A percentile compares a stretch with the other conserved stretches of the same genome.
These are phyloP conservation scores for Brachionus rubens DNA, from an alignment of 1,140 invertebrate species.

Conservation along the genomic window DNA sequence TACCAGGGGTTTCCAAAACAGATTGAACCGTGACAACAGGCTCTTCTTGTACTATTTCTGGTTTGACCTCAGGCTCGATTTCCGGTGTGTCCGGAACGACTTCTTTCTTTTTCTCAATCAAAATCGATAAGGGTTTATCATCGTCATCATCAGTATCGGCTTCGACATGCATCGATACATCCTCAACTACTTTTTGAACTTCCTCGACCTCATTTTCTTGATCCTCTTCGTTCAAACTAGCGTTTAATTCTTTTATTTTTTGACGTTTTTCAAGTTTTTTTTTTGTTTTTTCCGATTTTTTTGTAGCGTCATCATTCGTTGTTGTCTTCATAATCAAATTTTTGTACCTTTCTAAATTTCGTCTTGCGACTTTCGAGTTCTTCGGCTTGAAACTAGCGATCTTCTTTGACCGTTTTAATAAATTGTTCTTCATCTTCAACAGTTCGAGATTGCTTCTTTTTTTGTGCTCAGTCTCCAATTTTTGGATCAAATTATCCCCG, in stretches of 20 bases:
- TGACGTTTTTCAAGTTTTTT: not conserved
- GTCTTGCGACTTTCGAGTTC: not conserved
- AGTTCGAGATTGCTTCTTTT: constrained; percentile 9
- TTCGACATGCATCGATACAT: not conserved
- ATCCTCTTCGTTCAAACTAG: not conserved
- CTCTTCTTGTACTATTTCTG: not conserved
- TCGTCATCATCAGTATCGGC: not conserved
- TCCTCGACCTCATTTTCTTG: not conserved
- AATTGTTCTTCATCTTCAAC: not conserved
- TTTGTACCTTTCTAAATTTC: constrained; percentile 10
- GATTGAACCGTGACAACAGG: not conserved
- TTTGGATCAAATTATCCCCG: not conserved
- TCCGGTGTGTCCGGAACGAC: not conserved
- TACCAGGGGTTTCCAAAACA: not conserved
- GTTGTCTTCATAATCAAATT: not conserved
- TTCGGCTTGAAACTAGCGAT: not conserved
- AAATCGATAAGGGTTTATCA: constrained; percentile 29
- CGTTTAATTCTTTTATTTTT: not conserved
- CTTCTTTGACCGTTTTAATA: constrained; percentile 21
- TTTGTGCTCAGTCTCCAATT: not conserved
- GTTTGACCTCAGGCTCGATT: not conserved
- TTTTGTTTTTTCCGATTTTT: not conserved
- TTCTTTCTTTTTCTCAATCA: constrained; percentile 24
- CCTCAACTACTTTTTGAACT: not conserved
- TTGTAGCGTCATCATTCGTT: not conserved